Evolutionary conservation across 2,888 invertebrate species (phyloP), one percentile per base, ranked within the genome.

Genomic region (Cephonodes hylas): DNA sequence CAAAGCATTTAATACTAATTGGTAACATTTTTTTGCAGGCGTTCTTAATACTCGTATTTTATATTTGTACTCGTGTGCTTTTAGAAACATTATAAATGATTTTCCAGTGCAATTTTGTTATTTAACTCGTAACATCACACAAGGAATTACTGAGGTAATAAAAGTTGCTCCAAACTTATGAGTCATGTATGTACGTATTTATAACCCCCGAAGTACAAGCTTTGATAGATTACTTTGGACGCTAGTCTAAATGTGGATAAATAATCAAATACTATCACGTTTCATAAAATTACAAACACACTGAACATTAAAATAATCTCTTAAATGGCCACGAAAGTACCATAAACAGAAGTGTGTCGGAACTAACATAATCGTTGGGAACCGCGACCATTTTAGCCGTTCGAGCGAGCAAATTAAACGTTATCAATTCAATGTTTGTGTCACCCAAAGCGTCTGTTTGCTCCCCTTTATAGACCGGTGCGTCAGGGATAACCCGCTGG

Each of bases 361-460:
- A 53, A 53, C 53, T 53, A 53, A 53, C 31, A 53, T 48, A 27
- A 27, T 53, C 53, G 31, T 45, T 13, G 45, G 10, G 23, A 53
- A 31, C 31, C 38, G n/a, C 38, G 13, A 5, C 38, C 18, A 20
- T 53, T n/a, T 53, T 10, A 18, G 15, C 18, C 53, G 18, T 0
- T 23, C 5, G 22, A 15, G 15, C 27, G 53, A 61, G 63, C 69
- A 69, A 71, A 71, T 68, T 67, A 73, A 68, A 63, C 65, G 66
- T 67, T 73, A 74, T 72, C 71, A 70, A 68, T 68, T 65, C 67
- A 59, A 62, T 65, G 69, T 67, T 66, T 69, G 67, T 65, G 66
- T 65, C 62, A 68, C 66, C 69, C 71, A 71, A 73, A 77, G 71
- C 75, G 69, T 75, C 72, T 78, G 74, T 77, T 77, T 76, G 72